Percentiles rank a stretch among this genome's conserved stretches.
Conservation (phyloP, 2,888 invertebrate genomes). For the Rosalia funebris region DNA sequence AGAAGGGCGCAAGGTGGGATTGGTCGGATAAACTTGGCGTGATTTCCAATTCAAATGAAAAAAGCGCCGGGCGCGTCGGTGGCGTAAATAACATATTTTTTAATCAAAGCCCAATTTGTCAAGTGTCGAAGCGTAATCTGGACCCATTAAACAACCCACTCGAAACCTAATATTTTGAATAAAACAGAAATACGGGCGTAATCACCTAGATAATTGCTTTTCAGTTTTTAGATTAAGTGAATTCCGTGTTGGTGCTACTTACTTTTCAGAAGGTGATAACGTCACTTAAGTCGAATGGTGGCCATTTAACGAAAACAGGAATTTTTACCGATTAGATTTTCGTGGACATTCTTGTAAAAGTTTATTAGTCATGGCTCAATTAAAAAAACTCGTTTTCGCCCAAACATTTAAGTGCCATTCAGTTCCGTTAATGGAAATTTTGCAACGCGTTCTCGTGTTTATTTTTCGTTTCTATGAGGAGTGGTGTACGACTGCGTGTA, state of each 20-base stretch:
- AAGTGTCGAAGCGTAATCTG: slow-evolving; percentile 9
- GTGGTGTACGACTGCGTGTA: too few species aligned
- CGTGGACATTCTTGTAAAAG: slow-evolving; percentile 1
- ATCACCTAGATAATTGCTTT: slow-evolving; percentile 17
- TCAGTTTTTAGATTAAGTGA: slow-evolving; percentile 19
- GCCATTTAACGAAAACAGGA: not conserved
- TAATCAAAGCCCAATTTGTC: slow-evolving; percentile 7
- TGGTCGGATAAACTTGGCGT: not conserved
- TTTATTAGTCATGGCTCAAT: too few species aligned
- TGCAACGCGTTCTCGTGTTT: too few species aligned
- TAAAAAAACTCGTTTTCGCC: too few species aligned
- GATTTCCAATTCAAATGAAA: slow-evolving; percentile 22
- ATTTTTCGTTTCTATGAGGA: too few species aligned
- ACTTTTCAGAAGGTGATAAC: slow-evolving; percentile 9
- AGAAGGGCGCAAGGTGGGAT: too few species aligned
- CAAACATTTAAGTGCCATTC: too few species aligned
- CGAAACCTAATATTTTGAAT: slow-evolving; percentile 14
- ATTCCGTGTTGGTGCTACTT: slow-evolving; percentile 7
- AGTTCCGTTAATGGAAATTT: too few species aligned
- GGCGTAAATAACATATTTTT: slow-evolving; percentile 17
- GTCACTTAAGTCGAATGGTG: not conserved
- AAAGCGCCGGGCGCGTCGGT: slow-evolving; percentile 4
- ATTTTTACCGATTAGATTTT: slow-evolving; percentile 1
- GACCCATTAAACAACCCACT: slow-evolving; percentile 11
- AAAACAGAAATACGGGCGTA: slow-evolving; percentile 16